Conservation (phyloP, 2,797 vertebrate species). For the Hyperoplus immaculatus region DNA sequence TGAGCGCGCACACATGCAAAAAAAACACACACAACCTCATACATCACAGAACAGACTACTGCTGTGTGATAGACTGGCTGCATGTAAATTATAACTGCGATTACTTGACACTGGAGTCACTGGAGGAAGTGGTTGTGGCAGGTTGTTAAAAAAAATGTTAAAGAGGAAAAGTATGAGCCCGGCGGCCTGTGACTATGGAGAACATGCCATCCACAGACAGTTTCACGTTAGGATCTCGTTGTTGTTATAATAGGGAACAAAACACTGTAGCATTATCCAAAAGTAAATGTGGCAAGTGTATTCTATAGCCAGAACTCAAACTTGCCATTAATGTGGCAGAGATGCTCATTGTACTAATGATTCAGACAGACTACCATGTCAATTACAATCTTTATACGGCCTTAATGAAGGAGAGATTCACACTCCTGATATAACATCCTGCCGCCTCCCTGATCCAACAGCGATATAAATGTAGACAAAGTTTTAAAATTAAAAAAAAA, state of each 20-base stretch:
- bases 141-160: neutral
- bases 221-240: neutral
- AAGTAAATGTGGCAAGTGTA: no score
- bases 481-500: neutral
- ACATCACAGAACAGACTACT: neutral
- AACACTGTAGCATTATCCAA: neutral
- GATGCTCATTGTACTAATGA: neutral
- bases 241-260: neutral
- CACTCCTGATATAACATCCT: neutral
- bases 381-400: no score
- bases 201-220: neutral
- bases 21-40: neutral
- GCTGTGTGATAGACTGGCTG: neutral
- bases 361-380: neutral
- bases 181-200: neutral
- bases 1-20: slow-evolving; percentile 7
- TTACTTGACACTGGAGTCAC: neutral
- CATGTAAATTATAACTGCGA: neutral
- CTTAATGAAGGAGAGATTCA: neutral
- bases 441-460: neutral
- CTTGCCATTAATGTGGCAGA: neutral
- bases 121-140: neutral
- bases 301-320: neutral
- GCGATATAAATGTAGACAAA: neutral
- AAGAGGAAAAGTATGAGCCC: neutral